These are phyloP conservation scores for Falco novaeseelandiae DNA, from an alignment of 2,797 vertebrate species.

Conservation along the genomic window DNA sequence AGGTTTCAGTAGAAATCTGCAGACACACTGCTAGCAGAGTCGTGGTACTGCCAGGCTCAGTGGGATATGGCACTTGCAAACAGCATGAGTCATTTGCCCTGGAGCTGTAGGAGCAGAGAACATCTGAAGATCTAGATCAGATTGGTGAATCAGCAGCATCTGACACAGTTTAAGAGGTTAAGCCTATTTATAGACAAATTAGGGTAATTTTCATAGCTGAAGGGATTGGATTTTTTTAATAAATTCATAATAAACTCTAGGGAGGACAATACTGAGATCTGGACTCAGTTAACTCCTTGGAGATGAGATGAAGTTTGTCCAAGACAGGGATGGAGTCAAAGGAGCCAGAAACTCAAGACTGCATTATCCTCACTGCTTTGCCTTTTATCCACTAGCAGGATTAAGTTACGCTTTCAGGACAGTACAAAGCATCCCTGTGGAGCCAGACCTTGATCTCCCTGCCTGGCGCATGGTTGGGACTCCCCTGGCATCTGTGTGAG, in stretches of 20 bases:
- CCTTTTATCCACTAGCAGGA: background rate
- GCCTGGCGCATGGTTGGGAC: background rate
- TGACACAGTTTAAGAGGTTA: conserved; percentile 63
- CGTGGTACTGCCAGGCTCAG: background rate
- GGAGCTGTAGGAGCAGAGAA: conserved; percentile 20
- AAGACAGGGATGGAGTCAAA: background rate
- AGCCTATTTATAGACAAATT: conserved; percentile 60
- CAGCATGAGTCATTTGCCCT: conserved; percentile 17
- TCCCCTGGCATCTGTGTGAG: background rate
- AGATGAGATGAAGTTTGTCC: background rate
- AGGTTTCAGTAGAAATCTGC: background rate
- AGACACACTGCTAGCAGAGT: background rate
- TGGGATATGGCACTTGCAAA: background rate
- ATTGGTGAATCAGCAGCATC: conserved; percentile 52
- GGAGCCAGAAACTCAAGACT: background rate
- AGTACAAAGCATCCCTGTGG: background rate
- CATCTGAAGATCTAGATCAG: conserved; percentile 39
- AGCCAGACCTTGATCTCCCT: background rate
- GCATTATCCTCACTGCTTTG: background rate
- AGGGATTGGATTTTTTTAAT: background rate
- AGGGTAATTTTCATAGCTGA: conserved; percentile 46
- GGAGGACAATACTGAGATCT: background rate
- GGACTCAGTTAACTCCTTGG: background rate
- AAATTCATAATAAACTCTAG: conserved; percentile 36
- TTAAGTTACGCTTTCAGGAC: background rate